Evolutionary conservation across 2,113 vertebrate genomes (phyloP), one percentile per base, ranked within the genome.

Genomic region (Balaenoptera acutorostrata): DNA sequence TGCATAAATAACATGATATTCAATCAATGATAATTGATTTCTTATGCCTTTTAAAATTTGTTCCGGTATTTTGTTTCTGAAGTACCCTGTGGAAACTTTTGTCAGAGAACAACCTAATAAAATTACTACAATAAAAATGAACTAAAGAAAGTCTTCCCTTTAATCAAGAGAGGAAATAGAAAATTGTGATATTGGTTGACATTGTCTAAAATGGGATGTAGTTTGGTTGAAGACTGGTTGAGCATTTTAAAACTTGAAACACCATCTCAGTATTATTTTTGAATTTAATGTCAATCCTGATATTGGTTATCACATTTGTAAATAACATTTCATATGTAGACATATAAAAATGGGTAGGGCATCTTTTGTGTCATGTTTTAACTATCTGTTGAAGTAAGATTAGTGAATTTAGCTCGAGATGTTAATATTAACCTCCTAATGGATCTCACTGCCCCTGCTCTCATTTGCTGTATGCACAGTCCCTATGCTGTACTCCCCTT

Each of bases 231-330:
- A 92, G 44, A 2, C 39, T 66, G 41, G 12, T 66, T 82, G 20
- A 49, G 14, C 41, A 36, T 89, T 94, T 91, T 82, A 74, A 93
- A 75, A 85, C 13, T 74, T 93, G 46, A 95, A 46, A 80, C 63
- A 17, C 12, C 4, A 12, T 82, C 21, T 95, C 36, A 63, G 0
- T 92, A 44, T 88, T 94, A 36, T 41, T 95, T 92, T 55, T 88
- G 9, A 6, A 14, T 74, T 44, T 59, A 52, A 89, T 55, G 5
- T 23, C 3, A 74, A 36, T 55, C 20, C 20, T 92, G 68, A 75
- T 57, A 44, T 61, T 88, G 5, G 14, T 72, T 84, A 36, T 63
- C 31, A 83, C 80, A 14, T 80, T 95, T 82, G 1, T 92, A 86
- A 85, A 41, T 72, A 39, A 66, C 4, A 69, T 78, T 77, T 95